Evolutionary conservation across 2,113 vertebrate species (phyloP).

Genomic region (Rynchops niger): DNA sequence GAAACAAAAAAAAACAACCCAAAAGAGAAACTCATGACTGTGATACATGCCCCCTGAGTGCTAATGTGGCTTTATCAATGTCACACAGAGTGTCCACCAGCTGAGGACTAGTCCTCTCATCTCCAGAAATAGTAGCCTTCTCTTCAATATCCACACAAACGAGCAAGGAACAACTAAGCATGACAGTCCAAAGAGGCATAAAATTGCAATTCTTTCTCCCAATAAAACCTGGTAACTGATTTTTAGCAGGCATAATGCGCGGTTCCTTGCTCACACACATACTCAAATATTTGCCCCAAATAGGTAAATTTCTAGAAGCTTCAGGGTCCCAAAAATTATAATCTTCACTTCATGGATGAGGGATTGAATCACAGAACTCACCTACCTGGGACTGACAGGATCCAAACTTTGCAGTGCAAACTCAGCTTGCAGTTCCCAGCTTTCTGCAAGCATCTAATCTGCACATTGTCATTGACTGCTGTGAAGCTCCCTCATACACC

Average conservation of each 20-base stretch:
- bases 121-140: neutral
- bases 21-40: neutral
- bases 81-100: neutral
- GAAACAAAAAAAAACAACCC: neutral
- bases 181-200: neutral
- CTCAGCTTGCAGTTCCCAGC: neutral
- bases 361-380: neutral
- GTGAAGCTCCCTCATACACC: neutral
- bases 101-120: neutral
- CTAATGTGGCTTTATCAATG: neutral
- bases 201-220: neutral
- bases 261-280: neutral
- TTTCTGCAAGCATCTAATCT: neutral
- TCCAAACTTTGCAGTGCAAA: neutral
- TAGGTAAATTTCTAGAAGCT: neutral
- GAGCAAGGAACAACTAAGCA: rapidly evolving
- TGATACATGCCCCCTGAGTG: neutral
- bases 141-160: neutral
- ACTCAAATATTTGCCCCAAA: neutral
- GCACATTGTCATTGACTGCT: neutral
- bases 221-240: neutral
- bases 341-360: neutral
- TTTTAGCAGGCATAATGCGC: neutral
- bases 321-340: neutral
- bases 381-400: neutral